Percentiles rank a stretch among this genome's conserved stretches.
phyloP scores from a whole-genome alignment of 2,113 vertebrate genomes.

The Microcebus griseorufus region DNA sequence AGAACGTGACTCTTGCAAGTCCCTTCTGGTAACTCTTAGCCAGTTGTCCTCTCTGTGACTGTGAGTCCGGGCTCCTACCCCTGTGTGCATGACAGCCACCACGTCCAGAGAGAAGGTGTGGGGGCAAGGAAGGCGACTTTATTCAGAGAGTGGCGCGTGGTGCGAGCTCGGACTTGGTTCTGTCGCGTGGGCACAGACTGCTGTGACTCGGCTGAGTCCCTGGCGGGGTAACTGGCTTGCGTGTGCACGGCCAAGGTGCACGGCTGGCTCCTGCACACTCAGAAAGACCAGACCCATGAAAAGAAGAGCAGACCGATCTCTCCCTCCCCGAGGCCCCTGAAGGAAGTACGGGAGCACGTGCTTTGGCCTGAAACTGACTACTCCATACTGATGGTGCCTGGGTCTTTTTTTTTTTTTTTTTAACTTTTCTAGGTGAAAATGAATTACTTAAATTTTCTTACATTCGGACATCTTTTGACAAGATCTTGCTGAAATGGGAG shows the following conservation, averaged over 20 bases:
- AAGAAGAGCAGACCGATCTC: accelerated
- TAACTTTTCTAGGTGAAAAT: constrained; percentile 90
- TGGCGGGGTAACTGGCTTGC: background rate
- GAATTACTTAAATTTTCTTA: constrained; percentile 91
- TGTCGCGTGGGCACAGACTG: background rate
- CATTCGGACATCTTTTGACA: constrained; percentile 88
- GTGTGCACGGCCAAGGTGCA: accelerated
- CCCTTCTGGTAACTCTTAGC: background rate
- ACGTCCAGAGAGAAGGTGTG: no score
- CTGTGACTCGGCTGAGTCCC: background rate
- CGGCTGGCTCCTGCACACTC: background rate
- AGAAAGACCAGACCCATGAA: accelerated
- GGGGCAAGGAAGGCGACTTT: no score
- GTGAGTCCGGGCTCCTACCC: no score
- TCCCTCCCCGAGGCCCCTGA: background rate
- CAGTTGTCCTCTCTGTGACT: background rate
- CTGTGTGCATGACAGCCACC: no score
- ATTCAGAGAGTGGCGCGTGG: no score
- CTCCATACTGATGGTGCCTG: background rate
- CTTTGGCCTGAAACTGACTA: background rate
- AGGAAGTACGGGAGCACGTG: background rate
- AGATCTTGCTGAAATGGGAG: constrained; percentile 95
- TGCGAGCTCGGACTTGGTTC: background rate
- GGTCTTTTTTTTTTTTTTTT: background rate
- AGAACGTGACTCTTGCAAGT: background rate